Evolutionary conservation across 2,888 invertebrate species (phyloP).

Genomic region (Gymnocheta viridis): DNA sequence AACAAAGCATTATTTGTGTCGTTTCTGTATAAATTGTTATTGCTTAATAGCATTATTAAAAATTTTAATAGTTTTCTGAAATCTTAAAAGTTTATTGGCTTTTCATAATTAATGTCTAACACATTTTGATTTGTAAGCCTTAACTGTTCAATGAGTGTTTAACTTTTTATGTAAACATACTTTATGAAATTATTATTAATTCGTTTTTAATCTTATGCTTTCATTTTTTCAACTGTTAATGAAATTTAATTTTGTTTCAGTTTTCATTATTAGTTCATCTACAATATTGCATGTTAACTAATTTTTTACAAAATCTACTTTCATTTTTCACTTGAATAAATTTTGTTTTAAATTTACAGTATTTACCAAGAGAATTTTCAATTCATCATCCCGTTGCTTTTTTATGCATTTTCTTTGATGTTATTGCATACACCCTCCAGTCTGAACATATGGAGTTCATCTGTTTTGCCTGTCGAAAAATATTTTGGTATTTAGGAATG

Average conservation of each 20-base stretch:
- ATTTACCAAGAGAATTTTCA: conserved; percentile 50
- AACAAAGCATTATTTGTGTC: no score
- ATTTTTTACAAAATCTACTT: conserved; percentile 58
- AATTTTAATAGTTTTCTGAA: not conserved
- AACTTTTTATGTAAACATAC: conserved; percentile 18
- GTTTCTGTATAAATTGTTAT: no score
- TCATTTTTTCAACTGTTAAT: conserved; percentile 20
- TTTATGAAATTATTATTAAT: conserved; percentile 2
- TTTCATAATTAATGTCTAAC: conserved; percentile 6
- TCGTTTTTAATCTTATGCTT: conserved; percentile 11
- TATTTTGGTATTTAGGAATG: not conserved
- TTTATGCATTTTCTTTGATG: conserved; percentile 27
- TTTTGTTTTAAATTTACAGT: conserved; percentile 41
- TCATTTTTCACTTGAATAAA: conserved; percentile 64
- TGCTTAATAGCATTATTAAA: not conserved
- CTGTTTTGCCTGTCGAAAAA: not conserved
- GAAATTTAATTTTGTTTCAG: conserved; percentile 20
- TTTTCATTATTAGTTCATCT: conserved; percentile 18
- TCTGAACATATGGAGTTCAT: not conserved
- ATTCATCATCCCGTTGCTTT: conserved; percentile 34
- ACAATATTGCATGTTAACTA: conserved; percentile 62
- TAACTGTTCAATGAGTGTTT: conserved; percentile 8
- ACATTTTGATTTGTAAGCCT: not conserved
- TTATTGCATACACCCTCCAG: conserved; percentile 13
- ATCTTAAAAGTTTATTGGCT: conserved; percentile 31